Percentiles rank a stretch among this genome's conserved stretches.
Conservation (phyloP, 2,888 invertebrate species). For the Ornithoptera alexandrae region DNA sequence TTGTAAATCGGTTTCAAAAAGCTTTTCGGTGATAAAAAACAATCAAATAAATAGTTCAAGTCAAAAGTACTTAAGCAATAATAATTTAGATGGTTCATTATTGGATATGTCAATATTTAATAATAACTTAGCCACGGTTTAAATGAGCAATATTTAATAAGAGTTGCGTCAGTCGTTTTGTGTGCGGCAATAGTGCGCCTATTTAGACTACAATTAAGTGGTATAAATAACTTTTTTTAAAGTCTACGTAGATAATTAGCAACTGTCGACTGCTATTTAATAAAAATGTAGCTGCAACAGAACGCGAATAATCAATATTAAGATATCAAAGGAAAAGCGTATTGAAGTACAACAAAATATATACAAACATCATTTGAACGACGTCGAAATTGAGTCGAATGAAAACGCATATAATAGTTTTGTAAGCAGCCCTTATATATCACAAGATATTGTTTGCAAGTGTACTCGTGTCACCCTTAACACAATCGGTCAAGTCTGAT, state of each 20-base stretch:
- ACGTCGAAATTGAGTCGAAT: background rate
- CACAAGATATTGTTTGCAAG: background rate
- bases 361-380: background rate
- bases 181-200: conserved; percentile 37
- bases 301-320: background rate
- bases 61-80: conserved; percentile 59
- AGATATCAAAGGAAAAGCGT: background rate
- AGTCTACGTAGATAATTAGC: background rate
- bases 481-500: background rate
- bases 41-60: conserved; percentile 57
- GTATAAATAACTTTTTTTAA: conserved; percentile 3
- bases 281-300: background rate
- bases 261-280: background rate
- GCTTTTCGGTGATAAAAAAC: conserved; percentile 49
- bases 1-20: conserved; percentile 18
- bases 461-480: background rate
- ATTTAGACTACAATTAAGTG: conserved; percentile 59
- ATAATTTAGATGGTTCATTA: conserved; percentile 34
- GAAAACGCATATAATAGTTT: background rate
- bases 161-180: background rate
- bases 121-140: conserved; percentile 30
- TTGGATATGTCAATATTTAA: conserved; percentile 40
- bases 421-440: no score
- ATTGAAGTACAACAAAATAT: background rate
- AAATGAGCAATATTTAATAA: conserved; percentile 12